Evolutionary conservation across 2,888 invertebrate species (phyloP), one percentile per base, ranked within the genome.

Genomic region (Habroteleia sp.): DNA sequence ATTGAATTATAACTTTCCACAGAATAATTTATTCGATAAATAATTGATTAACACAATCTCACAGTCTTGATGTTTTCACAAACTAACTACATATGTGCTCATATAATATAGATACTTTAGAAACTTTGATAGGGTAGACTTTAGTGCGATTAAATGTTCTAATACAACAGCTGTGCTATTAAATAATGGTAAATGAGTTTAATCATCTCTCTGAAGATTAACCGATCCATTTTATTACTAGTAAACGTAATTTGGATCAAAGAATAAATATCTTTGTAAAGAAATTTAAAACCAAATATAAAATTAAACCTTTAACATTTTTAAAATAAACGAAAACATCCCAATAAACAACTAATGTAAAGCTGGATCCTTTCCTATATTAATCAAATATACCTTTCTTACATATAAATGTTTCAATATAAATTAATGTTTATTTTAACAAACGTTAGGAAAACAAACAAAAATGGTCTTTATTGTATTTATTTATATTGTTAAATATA

Each of bases 131-230:
- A 17, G 35, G 33, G 50, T 39, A 46, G 63, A 63, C 42, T 72
- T 72, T 58, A 58, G 29, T 37, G 44, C 56, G 63, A 72, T 72
- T 63, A 63, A 72, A 72, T 44, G 54, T 56, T 63, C 56, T 63
- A 63, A 62, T 48, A 63, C 54, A 63, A 37, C 71, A 72, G 56
- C 71, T 72, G 71, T 31, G 63, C 56, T 63, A 63, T 56, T 63
- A 63, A 72, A 72, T 71, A 54, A 39, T 58, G 48, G 20, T 58
- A 50, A 58, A 68, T 62, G 52, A 44, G 29, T 62, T 46, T 46
- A 37, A 41, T 54, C 33, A 71, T 62, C 50, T 2, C 33, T 16
- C 27, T 10, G 8, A 25, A 42, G 17, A 71, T 71, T 62, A 62
- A 62, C 39, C 33, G 31, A 69, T 50, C 35, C 17, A 60, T 52